Conservation (phyloP, 2,888 invertebrate genomes). For the Tinea pellionella region DNA sequence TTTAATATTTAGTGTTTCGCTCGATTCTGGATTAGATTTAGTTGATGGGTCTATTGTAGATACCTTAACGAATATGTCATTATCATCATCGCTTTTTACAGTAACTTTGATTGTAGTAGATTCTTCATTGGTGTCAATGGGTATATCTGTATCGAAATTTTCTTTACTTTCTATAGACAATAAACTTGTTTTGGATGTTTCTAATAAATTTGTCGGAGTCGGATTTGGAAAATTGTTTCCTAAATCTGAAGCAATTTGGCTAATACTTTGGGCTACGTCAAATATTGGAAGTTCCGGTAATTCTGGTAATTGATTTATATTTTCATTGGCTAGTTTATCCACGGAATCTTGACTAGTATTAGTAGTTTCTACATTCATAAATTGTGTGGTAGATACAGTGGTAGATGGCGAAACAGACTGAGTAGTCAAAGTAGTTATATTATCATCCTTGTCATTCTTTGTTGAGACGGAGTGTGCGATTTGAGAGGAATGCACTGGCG, state of each 20-base stretch:
- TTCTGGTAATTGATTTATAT: slow-evolving; percentile 18
- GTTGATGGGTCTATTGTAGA: slow-evolving; percentile 39
- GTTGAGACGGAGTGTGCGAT: slow-evolving; percentile 22
- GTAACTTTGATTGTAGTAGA: slow-evolving; percentile 20
- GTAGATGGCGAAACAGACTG: slow-evolving; percentile 57
- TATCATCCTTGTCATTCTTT: slow-evolving; percentile 33
- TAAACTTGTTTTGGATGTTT: slow-evolving; percentile 33
- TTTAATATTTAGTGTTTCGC: slow-evolving; percentile 9
- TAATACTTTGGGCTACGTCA: slow-evolving; percentile 60
- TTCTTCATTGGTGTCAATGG: slow-evolving; percentile 28
- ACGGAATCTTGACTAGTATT: slow-evolving; percentile 19
- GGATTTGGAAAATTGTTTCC: slow-evolving; percentile 47
- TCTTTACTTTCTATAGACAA: slow-evolving; percentile 54
- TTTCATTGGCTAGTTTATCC: slow-evolving; percentile 14
- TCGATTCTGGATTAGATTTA: not conserved
- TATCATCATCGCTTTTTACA: slow-evolving; percentile 18
- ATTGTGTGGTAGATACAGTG: slow-evolving; percentile 42
- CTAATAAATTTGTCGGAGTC: slow-evolving; percentile 41
- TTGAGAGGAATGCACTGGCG: slow-evolving; percentile 19
- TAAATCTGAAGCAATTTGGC: slow-evolving; percentile 61
- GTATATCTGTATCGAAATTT: slow-evolving; percentile 49
- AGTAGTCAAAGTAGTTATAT: slow-evolving; percentile 51
- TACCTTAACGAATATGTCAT: slow-evolving; percentile 48
- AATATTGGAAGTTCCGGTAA: slow-evolving; percentile 40
- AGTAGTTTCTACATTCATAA: slow-evolving; percentile 25